Base-by-base conservation (phyloP, 2,113 vertebrate genomes). In the Gallinago media region DNA sequence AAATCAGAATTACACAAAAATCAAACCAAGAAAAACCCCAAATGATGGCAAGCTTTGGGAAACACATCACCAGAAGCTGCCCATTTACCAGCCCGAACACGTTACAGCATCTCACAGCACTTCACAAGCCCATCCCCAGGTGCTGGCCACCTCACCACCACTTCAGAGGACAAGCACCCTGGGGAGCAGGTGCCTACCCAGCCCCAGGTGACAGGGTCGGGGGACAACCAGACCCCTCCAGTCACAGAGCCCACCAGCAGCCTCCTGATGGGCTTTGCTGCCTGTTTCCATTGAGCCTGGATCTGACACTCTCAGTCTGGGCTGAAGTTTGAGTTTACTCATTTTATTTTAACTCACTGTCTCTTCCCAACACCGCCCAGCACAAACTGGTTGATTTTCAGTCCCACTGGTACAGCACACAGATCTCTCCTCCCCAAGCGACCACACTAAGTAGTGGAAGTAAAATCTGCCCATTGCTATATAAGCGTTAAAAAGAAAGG, bases 201-300 rank as follows among this genome's bases (percentile, higher is more conserved):
- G 29, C 12, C 54, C 0, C 1, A 34, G n/a, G 21, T 1, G 54
- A 34, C 15, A 22, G 3, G 4, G 52, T 20, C 1, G 1, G n/a
- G 4, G 21, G 50, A 49, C 34, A 27, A 47, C 18, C 4, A 1
- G 27, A 44, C 32, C 32, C 15, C 52, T 36, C 47, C 7, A 0
- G 40, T 7, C 25, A 22, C 66, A 50, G 38, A 71, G 52, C 20
- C 46, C 34, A 12, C 32, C 54, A 59, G 55, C 36, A 42, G 12
- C 46, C 40, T 61, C 55, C 50, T 2, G 7, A 34, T 1, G 5
- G 59, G 4, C 42, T 58, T 18, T 54, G 42, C 42, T 68, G 56
- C 31, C 49, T 15, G 15, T 40, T 88, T 50, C 74, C 70, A 36
- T 31, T 38, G 63, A 58, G 12, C 65, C 25, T 4, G 3, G n/a